A percentile compares a stretch with the other conserved stretches of the same genome.
Evolutionary conservation across 92 coral and sea anemone species (phyloP).

Genomic region (Virgularia gustaviana): DNA sequence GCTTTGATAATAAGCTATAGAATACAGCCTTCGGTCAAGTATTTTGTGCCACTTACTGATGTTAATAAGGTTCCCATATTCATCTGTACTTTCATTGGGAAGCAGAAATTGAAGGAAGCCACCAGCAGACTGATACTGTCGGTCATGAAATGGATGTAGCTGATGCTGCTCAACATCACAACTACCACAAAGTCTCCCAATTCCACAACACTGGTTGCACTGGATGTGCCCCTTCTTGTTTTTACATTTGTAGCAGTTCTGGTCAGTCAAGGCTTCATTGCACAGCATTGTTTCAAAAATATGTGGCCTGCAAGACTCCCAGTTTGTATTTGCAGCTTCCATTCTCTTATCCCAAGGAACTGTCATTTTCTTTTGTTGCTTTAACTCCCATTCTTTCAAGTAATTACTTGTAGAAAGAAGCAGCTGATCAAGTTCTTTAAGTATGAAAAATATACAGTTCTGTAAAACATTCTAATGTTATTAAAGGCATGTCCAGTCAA

Average conservation of each 20-base stretch:
- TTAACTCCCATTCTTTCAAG: conserved; percentile 17
- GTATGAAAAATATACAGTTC: neutral
- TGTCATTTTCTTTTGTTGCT: neutral
- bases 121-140: conserved; percentile 6
- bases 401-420: neutral
- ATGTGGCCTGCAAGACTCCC: conserved; percentile 9
- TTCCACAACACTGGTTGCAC: conserved; percentile 15
- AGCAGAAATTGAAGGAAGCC: conserved; percentile 13
- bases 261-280: neutral
- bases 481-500: neutral
- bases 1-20: too few relatives aligned
- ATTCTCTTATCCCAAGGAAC: conserved; percentile 7
- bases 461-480: conserved; percentile 12
- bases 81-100: conserved; percentile 18
- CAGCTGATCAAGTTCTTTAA: neutral
- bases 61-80: conserved; percentile 16
- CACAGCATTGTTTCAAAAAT: conserved; percentile 7
- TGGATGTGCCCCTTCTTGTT: neutral
- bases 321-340: neutral
- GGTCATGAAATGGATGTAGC: conserved; percentile 8
- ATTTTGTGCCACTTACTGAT: conserved; percentile 3
- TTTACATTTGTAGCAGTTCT: neutral
- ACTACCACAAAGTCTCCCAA: conserved; percentile 6
- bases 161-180: conserved; percentile 12
- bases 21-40: neutral